Conservation (phyloP, 2,113 vertebrate species). For the Todiramphus chloris region DNA sequence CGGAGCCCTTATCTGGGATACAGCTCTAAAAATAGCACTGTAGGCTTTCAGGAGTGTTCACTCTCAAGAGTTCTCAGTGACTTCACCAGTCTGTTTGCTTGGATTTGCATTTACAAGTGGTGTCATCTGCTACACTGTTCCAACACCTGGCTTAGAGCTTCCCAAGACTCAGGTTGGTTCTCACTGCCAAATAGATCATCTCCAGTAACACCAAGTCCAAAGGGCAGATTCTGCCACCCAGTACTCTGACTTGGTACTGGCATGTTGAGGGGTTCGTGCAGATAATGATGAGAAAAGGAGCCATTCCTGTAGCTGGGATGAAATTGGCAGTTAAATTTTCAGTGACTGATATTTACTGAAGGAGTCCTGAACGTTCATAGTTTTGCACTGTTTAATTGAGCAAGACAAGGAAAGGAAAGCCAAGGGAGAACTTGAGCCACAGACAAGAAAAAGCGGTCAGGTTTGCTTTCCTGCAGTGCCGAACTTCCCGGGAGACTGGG, state of each 20-base stretch:
- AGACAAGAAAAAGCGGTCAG: background rate
- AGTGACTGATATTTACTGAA: background rate
- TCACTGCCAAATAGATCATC: background rate
- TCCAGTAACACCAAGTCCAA: background rate
- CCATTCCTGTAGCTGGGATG: background rate
- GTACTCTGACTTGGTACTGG: background rate
- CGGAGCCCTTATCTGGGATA: background rate
- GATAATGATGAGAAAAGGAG: background rate
- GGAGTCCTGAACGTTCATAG: rapidly evolving
- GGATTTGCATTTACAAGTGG: background rate
- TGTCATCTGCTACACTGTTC: background rate
- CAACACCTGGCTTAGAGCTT: background rate
- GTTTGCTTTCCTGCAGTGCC: background rate
- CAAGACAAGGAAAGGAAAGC: background rate
- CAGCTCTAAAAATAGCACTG: background rate
- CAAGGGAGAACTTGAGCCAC: background rate
- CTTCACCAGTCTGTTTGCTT: slow-evolving; percentile 16
- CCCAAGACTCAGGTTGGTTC: background rate
- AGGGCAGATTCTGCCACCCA: background rate
- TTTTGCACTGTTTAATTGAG: background rate
- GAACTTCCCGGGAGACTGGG: background rate
- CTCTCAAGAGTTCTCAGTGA: background rate
- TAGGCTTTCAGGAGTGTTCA: background rate
- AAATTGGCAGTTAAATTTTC: background rate
- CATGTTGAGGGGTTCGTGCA: background rate